Base-by-base conservation (phyloP, 2,888 invertebrate species). In the Mythimna impura region DNA sequence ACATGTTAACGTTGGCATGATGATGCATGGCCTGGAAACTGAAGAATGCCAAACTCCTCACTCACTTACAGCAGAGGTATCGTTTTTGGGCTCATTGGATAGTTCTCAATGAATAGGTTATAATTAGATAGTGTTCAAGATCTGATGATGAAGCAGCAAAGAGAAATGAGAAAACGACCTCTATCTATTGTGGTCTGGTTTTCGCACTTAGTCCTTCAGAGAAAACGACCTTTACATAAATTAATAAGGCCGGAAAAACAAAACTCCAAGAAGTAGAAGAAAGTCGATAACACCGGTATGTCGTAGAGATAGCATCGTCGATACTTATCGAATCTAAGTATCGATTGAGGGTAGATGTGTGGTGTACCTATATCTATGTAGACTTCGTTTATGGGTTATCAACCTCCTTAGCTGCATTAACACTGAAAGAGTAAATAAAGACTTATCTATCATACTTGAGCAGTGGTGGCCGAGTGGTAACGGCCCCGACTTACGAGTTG, bases 261-360 rank as follows among this genome's bases (percentile, higher is more conserved):
- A 57, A 76, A 65, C n/a, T 61, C 62, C n/a, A 60, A 34, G 62
- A 43, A 71, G 34, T 62, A 43, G 36, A 75, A 64, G 25, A 66
- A 65, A 66, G 22, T 10, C 20, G 47, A 54, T 65, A 64, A 75
- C 1, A 72, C 34, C 66, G 65, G 40, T 8, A 30, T 58, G 58
- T 60, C 12, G 61, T 65, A 30, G 57, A 72, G 69, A 64, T 68
- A 69, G 57, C 70, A 52, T 66, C 74, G 67, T 66, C 78, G 66
- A 61, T 73, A 66, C 61, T 82, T 76, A 73, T 81, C 66, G 62
- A 66, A 66, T 72, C 61, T 54, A 66, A 67, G 61, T 77, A 86
- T 83, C 72, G 82, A 85, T 81, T 79, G 40, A 60, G 66, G 57
- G 66, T 58, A 73, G 43, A 74, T 55, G 66, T 71, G 65, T 63